These are phyloP conservation scores for Diogma glabrata DNA, from an alignment of 2,888 invertebrate species.

Conservation along the genomic window DNA sequence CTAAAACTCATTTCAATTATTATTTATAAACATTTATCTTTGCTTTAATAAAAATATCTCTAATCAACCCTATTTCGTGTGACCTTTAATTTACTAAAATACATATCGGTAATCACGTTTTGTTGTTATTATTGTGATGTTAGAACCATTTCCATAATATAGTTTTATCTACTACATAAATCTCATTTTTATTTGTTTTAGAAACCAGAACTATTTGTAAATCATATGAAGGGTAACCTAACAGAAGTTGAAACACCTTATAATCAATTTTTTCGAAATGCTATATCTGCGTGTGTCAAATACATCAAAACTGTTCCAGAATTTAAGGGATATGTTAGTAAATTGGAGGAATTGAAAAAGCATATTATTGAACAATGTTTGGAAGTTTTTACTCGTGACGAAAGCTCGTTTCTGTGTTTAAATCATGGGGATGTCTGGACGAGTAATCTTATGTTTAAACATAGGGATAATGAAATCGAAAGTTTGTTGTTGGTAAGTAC, in stretches of 20 bases:
- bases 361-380: slow-evolving; percentile 24
- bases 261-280: slow-evolving; percentile 24
- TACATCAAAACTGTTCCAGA: slow-evolving; percentile 21
- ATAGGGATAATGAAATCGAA: slow-evolving; percentile 26
- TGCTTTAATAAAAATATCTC: too few relatives aligned
- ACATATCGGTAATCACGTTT: too few relatives aligned
- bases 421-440: slow-evolving; percentile 41
- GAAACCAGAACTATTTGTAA: slow-evolving; percentile 24
- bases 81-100: too few relatives aligned
- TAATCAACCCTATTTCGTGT: too few relatives aligned
- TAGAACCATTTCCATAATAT: background rate
- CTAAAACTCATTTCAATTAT: too few relatives aligned
- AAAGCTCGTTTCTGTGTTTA: slow-evolving; percentile 32
- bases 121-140: too few relatives aligned
- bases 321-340: slow-evolving; percentile 22
- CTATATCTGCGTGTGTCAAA: slow-evolving; percentile 23
- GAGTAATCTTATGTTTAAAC: slow-evolving; percentile 39
- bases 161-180: slow-evolving; percentile 8
- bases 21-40: too few relatives aligned
- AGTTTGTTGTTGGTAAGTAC: slow-evolving; percentile 32
- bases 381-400: slow-evolving; percentile 24
- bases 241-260: slow-evolving; percentile 23
- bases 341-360: slow-evolving; percentile 21
- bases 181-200: too few relatives aligned
- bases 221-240: slow-evolving; percentile 24